Evolutionary conservation across 2,797 vertebrate species (phyloP), one percentile per base, ranked within the genome.

Genomic region (Oreortyx pictus): DNA sequence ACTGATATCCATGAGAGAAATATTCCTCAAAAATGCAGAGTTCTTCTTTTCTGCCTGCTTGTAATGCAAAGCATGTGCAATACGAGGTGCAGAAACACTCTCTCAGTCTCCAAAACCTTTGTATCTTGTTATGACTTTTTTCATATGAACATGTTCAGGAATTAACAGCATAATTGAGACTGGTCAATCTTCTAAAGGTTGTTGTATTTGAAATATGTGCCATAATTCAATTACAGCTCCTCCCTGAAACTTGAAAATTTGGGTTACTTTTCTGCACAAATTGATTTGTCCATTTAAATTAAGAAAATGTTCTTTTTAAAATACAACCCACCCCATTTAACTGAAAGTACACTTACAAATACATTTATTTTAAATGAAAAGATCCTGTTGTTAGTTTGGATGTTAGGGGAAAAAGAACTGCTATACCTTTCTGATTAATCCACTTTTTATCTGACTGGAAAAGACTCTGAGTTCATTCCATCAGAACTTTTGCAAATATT

Each of bases 271-370:
- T 80, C 54, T 65, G 25, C 46, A 77, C 5, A 47, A 94, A 96
- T 56, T 96, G 57, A 92, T 93, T 90, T 93, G 27, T 60, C 22
- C 64, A 68, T 78, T 96, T 50, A 91, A 92, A 88, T 91, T 94
- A 82, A 96, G 86, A 85, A 97, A 94, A 91, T 18, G 33, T 93
- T 96, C 73, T 92, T 90, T 94, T 88, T 95, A 93, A 96, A 94
- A 96, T 92, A 73, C 39, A 91, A 6, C 44, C 41, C 74, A 12
- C 14, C 79, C 29, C 39, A 46, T 86, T 91, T 91, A 95, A 94
- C 88, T 76, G 5, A 54, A 92, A 93, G 59, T 83, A 83, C 7
- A 35, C 9, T 75, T 86, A 70, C 25, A 79, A 79, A 76, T 77
- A n/a, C 31, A 24, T 67, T 87, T 90, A 2, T 86, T 92, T 93